Evolutionary conservation across 2,888 invertebrate species (phyloP).

Genomic region (Machimus atricapillus): DNA sequence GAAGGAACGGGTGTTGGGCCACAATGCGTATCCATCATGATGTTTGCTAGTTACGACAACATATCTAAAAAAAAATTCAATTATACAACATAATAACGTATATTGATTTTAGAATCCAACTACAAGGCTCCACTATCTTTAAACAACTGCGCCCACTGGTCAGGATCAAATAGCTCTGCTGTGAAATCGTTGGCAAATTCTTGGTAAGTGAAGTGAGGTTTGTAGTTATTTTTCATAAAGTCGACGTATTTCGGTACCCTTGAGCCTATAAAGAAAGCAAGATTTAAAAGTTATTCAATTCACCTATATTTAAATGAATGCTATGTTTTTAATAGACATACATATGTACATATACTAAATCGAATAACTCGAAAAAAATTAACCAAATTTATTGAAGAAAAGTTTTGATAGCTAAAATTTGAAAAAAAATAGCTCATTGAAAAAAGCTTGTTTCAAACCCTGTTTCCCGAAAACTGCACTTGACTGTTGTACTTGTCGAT

Average conservation of each 20-base stretch:
- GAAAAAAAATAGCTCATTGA: no score
- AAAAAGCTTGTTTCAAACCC: no score
- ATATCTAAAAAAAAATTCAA: constrained; percentile 65
- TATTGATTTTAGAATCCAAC: constrained; percentile 44
- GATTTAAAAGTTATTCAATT: background rate
- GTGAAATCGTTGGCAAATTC: constrained; percentile 90
- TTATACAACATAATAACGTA: background rate
- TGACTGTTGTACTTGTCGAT: no score
- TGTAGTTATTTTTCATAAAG: constrained; percentile 85
- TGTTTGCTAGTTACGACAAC: constrained; percentile 87
- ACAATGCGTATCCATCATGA: constrained; percentile 85
- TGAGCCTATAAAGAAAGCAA: background rate
- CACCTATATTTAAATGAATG: background rate
- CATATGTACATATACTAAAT: background rate
- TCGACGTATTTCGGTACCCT: constrained; percentile 60
- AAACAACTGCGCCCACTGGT: constrained; percentile 84
- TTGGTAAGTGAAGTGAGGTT: constrained; percentile 86
- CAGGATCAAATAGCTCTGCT: constrained; percentile 87
- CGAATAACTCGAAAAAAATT: no score
- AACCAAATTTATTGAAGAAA: no score
- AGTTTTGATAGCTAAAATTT: no score
- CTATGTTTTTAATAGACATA: background rate
- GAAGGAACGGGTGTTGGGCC: constrained; percentile 82
- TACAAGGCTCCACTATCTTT: constrained; percentile 85
- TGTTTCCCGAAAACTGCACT: no score